Conservation (phyloP, 2,797 vertebrate species). For the Podargus strigoides region DNA sequence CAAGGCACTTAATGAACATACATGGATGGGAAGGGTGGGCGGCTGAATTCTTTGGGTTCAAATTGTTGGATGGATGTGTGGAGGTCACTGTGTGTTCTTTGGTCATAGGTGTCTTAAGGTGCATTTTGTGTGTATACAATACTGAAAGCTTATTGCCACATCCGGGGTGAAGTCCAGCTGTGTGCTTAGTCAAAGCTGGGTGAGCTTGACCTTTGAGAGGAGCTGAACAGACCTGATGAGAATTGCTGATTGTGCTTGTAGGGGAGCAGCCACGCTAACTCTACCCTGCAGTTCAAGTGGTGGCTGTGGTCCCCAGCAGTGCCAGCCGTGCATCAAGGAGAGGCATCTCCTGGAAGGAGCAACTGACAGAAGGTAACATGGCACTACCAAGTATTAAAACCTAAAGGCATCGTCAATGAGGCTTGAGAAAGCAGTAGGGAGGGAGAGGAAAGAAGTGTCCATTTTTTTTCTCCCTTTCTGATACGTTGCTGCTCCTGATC, state of each 20-base stretch:
- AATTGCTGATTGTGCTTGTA: not conserved
- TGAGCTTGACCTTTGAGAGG: not conserved
- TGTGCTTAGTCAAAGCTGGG: not conserved
- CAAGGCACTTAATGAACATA: not conserved
- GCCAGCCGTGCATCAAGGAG: not conserved
- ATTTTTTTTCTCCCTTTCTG: not conserved
- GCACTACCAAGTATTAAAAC: not conserved
- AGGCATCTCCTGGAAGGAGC: not conserved
- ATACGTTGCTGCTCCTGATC: not conserved
- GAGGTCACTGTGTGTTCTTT: not conserved
- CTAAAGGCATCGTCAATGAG: not conserved
- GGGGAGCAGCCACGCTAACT: no score
- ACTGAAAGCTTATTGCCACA: rapidly evolving
- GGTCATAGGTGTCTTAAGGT: not conserved
- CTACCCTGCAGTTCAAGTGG: not conserved
- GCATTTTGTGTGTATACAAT: no score
- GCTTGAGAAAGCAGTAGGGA: not conserved
- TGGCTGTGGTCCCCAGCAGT: not conserved
- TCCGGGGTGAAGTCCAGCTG: not conserved
- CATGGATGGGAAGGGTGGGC: not conserved
- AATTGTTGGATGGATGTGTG: not conserved
- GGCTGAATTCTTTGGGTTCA: not conserved
- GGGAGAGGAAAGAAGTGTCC: not conserved
- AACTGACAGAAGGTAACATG: no score
- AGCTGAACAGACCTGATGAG: not conserved